A percentile compares a stretch with the other conserved stretches of the same genome.
These are phyloP conservation scores for Odontocerum albicorne DNA, from an alignment of 2,888 invertebrate genomes.

Conservation along the genomic window DNA sequence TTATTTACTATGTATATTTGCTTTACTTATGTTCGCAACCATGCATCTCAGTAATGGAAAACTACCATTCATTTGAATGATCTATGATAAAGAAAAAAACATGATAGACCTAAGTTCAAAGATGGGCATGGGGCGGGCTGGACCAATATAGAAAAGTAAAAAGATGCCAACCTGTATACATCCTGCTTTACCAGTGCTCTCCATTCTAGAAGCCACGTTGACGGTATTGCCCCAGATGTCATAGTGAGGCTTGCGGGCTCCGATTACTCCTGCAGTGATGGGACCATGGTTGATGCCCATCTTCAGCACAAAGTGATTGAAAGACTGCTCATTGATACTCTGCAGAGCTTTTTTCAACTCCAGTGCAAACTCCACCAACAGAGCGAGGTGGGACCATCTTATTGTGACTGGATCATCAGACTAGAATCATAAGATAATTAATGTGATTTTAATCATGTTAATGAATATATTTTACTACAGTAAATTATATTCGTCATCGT, in stretches of 20 bases:
- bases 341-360: conserved; percentile 89
- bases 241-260: conserved; percentile 92
- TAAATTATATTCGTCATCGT: not conserved
- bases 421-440: conserved; percentile 46
- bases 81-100: too few relatives aligned
- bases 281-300: conserved; percentile 96
- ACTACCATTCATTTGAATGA: too few relatives aligned
- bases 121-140: too few relatives aligned
- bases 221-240: conserved; percentile 98
- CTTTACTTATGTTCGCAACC: too few relatives aligned
- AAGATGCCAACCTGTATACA: conserved; percentile 77
- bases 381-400: conserved; percentile 82
- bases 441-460: too few relatives aligned
- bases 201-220: conserved; percentile 97
- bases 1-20: too few relatives aligned
- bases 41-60: too few relatives aligned
- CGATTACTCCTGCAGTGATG: conserved; percentile 94
- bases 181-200: conserved; percentile 94
- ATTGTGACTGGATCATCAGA: conserved; percentile 71
- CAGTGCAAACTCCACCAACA: conserved; percentile 87
- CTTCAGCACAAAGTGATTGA: conserved; percentile 91
- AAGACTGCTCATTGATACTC: conserved; percentile 91
- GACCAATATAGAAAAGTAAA: not conserved
- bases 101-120: too few relatives aligned
- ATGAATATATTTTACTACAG: not conserved